Evolutionary conservation across 1,140 invertebrate species (phyloP).

Genomic region (Lanistes nyassanus): DNA sequence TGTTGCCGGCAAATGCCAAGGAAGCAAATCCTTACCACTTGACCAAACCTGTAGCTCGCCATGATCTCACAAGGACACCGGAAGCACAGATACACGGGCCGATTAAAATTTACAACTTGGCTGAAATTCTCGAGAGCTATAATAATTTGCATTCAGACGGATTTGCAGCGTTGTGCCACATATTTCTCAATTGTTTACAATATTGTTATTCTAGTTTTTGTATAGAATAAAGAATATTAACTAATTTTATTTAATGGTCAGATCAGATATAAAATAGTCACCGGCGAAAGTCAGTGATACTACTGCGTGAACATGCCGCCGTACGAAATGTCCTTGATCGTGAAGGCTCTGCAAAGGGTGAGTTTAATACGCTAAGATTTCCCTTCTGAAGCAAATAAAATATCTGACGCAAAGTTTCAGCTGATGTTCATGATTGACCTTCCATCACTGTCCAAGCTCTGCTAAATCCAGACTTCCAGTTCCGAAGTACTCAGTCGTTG

Average conservation of each 20-base stretch:
- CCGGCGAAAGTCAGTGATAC: not conserved
- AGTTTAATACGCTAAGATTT: constrained; percentile 1
- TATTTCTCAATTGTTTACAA: not conserved
- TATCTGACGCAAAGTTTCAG: not conserved
- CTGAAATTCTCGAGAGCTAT: too few species aligned
- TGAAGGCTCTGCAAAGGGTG: constrained; percentile 42
- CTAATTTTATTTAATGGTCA: not conserved
- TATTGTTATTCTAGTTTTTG: not conserved
- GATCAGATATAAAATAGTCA: not conserved
- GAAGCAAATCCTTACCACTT: not conserved
- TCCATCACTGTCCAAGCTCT: too few species aligned
- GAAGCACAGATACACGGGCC: not conserved
- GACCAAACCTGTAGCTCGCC: constrained; percentile 10
- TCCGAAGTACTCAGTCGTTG: too few species aligned
- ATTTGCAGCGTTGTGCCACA: not conserved
- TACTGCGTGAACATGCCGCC: constrained; percentile 35
- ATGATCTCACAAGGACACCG: constrained; percentile 22
- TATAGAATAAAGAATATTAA: not conserved
- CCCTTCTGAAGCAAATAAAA: not conserved
- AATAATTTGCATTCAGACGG: not conserved
- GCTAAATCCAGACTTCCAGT: too few species aligned
- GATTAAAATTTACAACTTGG: not conserved
- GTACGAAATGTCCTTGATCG: constrained; percentile 45
- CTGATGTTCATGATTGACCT: too few species aligned
- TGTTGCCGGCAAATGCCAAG: not conserved